Percentiles rank a stretch among this genome's conserved stretches.
These are phyloP conservation scores for Pteronotus mesoamericanus DNA, from an alignment of 2,797 vertebrate genomes.

Conservation along the genomic window DNA sequence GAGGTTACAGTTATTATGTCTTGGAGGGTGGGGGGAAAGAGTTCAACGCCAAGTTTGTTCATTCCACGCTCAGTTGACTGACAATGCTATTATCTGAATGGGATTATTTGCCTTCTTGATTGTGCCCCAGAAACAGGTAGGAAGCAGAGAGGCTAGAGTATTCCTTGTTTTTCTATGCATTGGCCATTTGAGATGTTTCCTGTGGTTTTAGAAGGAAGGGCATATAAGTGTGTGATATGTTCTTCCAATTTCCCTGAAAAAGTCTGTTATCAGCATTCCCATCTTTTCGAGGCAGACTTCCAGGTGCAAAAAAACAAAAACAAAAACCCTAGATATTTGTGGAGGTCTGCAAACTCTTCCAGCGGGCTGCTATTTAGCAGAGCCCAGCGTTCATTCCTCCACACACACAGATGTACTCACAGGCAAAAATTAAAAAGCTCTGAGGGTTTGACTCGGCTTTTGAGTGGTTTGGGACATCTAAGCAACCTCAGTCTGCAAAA, in stretches of 20 bases:
- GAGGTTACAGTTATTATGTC: neutral
- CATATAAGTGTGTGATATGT: neutral
- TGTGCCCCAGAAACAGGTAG: neutral
- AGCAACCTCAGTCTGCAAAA: neutral
- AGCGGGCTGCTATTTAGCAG: constrained; percentile 44
- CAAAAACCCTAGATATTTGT: constrained; percentile 12
- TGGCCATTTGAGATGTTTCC: neutral
- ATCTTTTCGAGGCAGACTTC: constrained; percentile 16
- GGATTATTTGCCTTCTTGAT: neutral
- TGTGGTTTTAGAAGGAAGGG: constrained; percentile 23
- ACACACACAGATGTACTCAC: neutral
- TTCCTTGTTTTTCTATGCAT: neutral
- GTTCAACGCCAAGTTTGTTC: neutral
- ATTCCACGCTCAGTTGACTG: neutral
- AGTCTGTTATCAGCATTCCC: constrained; percentile 46
- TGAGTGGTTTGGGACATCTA: neutral
- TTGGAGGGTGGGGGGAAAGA: neutral
- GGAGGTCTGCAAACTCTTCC: constrained; percentile 33
- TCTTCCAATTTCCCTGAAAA: neutral
- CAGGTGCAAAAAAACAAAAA: constrained; percentile 55
- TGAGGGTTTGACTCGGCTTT: neutral
- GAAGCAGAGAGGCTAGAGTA: neutral
- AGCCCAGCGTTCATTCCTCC: neutral
- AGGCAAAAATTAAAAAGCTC: constrained; percentile 49
- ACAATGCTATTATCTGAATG: neutral